phyloP scores from a whole-genome alignment of 1,140 invertebrate species.

The Pteromalus puparum region DNA sequence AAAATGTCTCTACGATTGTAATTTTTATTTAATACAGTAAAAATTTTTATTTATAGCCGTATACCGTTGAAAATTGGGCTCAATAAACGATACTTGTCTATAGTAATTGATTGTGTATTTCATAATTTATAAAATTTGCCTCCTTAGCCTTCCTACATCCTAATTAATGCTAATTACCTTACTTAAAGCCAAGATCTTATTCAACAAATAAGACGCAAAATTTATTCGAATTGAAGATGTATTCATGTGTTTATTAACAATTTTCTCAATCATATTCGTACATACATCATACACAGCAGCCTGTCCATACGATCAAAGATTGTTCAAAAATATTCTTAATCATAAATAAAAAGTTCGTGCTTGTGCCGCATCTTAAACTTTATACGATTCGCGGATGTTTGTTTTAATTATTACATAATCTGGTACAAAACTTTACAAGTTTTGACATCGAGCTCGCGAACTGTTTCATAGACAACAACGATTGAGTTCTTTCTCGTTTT shows the following conservation, averaged over 20 bases:
- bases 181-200: not conserved
- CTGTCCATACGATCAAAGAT: constrained; percentile 40
- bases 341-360: constrained; percentile 39
- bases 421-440: not conserved
- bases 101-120: constrained; percentile 35
- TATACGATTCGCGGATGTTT: constrained; percentile 7
- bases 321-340: constrained; percentile 44
- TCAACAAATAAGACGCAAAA: constrained; percentile 33
- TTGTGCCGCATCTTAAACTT: constrained; percentile 26
- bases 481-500: not conserved
- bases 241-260: constrained; percentile 60
- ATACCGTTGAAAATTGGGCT: constrained; percentile 64
- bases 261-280: constrained; percentile 56
- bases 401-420: constrained; percentile 34
- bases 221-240: constrained; percentile 51
- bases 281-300: constrained; percentile 51
- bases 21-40: constrained; percentile 68
- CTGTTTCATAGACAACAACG: not conserved
- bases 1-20: constrained; percentile 58
- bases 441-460: not conserved
- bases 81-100: constrained; percentile 67
- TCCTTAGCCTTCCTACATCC: not conserved
- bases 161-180: not conserved
- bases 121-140: not conserved
- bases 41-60: constrained; percentile 68